Conservation (phyloP, 2,797 vertebrate genomes). For the Danio jaintianensis region DNA sequence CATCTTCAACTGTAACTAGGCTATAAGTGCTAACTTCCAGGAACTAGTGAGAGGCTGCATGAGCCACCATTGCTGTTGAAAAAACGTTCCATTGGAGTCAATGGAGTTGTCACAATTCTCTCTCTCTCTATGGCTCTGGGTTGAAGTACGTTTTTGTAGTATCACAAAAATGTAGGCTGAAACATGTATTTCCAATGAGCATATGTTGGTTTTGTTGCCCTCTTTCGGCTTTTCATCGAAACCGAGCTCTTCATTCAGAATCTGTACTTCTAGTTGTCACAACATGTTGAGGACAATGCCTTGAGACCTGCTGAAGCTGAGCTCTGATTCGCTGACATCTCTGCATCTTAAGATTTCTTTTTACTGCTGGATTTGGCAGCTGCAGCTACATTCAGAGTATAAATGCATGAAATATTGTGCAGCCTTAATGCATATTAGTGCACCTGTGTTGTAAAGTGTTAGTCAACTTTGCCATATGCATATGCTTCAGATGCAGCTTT, state of each 20-base stretch:
- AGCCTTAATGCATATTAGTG: background rate
- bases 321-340: background rate
- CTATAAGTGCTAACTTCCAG: too few relatives aligned
- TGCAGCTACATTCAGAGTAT: background rate
- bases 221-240: background rate
- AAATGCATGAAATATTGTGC: background rate
- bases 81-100: too few relatives aligned
- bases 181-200: too few relatives aligned
- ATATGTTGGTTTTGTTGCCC: background rate
- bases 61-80: too few relatives aligned
- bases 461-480: background rate
- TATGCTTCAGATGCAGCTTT: background rate
- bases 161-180: too few relatives aligned
- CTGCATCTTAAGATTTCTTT: slow-evolving; percentile 4
- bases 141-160: too few relatives aligned
- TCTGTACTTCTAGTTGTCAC: background rate
- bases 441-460: background rate
- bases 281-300: background rate
- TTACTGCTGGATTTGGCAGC: background rate
- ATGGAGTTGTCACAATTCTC: too few relatives aligned
- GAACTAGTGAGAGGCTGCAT: too few relatives aligned
- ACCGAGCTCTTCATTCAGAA: slow-evolving; percentile 4
- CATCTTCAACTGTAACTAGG: too few relatives aligned
- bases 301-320: background rate
- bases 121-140: too few relatives aligned